Conservation (phyloP, 1,140 invertebrate species). For the Dryas iulia region DNA sequence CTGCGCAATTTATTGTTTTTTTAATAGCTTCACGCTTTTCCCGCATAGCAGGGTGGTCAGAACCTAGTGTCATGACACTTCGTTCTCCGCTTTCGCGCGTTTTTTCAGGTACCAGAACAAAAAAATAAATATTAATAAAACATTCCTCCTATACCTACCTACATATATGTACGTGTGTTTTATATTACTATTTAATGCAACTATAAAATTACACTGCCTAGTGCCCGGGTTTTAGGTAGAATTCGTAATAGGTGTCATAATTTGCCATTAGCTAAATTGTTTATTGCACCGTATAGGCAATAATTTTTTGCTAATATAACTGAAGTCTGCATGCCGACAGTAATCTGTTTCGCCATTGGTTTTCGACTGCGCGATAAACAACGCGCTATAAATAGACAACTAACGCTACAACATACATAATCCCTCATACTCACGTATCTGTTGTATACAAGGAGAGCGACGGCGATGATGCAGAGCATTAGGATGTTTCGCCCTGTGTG, state of each 20-base stretch:
- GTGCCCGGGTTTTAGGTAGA: not conserved
- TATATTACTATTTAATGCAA: too few species aligned
- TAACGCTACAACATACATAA: not conserved
- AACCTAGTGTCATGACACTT: too few species aligned
- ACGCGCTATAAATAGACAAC: slow-evolving; percentile 16
- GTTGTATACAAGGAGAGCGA: slow-evolving; percentile 63
- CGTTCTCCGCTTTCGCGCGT: too few species aligned
- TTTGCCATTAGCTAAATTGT: not conserved
- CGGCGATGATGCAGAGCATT: slow-evolving; percentile 65
- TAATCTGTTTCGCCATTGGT: not conserved
- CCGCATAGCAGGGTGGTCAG: too few species aligned
- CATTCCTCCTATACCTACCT: too few species aligned
- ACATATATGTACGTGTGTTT: too few species aligned
- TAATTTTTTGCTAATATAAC: not conserved
- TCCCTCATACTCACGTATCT: slow-evolving; percentile 68
- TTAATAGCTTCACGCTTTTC: too few species aligned
- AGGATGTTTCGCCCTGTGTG: slow-evolving; percentile 55
- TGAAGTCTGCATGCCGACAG: not conserved
- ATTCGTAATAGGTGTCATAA: not conserved
- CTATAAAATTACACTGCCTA: not conserved
- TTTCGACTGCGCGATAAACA: slow-evolving; percentile 2
- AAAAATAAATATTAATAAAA: too few species aligned
- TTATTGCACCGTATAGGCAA: not conserved
- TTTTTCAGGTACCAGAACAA: too few species aligned
- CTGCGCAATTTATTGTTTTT: too few species aligned